Conservation (phyloP, 2,113 vertebrate genomes). For the Sander vitreus region DNA sequence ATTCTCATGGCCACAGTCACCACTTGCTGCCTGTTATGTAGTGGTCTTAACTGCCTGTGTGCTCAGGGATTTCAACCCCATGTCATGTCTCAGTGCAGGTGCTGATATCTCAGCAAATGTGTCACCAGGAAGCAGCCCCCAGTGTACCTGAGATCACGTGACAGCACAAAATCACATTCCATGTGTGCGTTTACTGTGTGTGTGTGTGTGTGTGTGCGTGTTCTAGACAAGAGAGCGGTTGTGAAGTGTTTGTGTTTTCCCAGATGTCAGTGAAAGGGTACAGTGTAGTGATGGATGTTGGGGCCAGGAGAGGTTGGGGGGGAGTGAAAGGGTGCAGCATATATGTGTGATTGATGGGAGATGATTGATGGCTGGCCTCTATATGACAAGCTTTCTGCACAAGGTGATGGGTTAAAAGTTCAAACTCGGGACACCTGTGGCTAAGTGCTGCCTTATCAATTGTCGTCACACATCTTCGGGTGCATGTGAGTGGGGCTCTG, state of each 20-base stretch:
- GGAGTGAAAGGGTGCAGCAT: conserved; percentile 53
- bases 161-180: conserved; percentile 58
- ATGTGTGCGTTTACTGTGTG: conserved; percentile 19
- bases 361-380: conserved; percentile 73
- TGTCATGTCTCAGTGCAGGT: conserved; percentile 60
- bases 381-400: conserved; percentile 61
- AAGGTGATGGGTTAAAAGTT: conserved; percentile 79
- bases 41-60: conserved; percentile 51
- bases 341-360: conserved; percentile 72
- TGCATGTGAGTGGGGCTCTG: neutral
- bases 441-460: conserved; percentile 73
- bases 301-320: conserved; percentile 51
- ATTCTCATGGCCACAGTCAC: conserved; percentile 62
- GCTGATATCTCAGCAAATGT: conserved; percentile 64
- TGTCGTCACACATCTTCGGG: conserved; percentile 61
- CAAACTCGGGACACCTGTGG: conserved; percentile 69
- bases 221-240: conserved; percentile 42
- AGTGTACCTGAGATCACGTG: conserved; percentile 61
- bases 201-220: conserved; percentile 37
- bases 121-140: conserved; percentile 61
- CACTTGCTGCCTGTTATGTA: conserved; percentile 35
- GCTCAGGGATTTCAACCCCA: conserved; percentile 55
- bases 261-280: conserved; percentile 74
- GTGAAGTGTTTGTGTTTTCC: conserved; percentile 75
- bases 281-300: conserved; percentile 74